These are phyloP conservation scores for Urocynchramus pylzowi DNA, from an alignment of 2,113 vertebrate genomes.

Conservation along the genomic window DNA sequence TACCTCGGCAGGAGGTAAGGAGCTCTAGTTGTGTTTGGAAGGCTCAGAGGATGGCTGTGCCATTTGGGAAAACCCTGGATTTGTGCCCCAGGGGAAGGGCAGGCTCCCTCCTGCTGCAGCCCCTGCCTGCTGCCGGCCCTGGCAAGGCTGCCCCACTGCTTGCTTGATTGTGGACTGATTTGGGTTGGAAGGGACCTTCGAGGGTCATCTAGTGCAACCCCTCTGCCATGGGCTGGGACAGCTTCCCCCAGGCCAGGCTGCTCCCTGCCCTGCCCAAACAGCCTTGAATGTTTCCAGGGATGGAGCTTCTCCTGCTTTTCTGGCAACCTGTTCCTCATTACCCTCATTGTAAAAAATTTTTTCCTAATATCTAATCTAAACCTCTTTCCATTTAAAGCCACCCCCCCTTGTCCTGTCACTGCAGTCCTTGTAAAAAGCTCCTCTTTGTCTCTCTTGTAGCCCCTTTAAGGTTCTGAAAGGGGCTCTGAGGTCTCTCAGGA, in stretches of 20 bases:
- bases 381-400: not conserved
- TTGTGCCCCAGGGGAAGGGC: not conserved
- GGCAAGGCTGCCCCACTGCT: not conserved
- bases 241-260: not conserved
- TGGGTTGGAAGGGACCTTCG: not conserved
- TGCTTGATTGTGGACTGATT: not conserved
- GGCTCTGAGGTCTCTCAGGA: not conserved
- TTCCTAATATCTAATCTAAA: not conserved
- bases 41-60: not conserved
- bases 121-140: not conserved
- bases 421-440: not conserved
- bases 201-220: not conserved
- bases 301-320: not conserved
- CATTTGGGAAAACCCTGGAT: not conserved
- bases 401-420: not conserved
- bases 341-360: accelerated
- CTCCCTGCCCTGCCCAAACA: not conserved
- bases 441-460: not conserved
- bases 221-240: not conserved
- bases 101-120: accelerated
- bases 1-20: not conserved
- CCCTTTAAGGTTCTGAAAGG: not conserved
- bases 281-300: not conserved
- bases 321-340: not conserved
- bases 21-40: not conserved